phyloP scores from a whole-genome alignment of 1,140 invertebrate genomes.

The Venturia canescens region DNA sequence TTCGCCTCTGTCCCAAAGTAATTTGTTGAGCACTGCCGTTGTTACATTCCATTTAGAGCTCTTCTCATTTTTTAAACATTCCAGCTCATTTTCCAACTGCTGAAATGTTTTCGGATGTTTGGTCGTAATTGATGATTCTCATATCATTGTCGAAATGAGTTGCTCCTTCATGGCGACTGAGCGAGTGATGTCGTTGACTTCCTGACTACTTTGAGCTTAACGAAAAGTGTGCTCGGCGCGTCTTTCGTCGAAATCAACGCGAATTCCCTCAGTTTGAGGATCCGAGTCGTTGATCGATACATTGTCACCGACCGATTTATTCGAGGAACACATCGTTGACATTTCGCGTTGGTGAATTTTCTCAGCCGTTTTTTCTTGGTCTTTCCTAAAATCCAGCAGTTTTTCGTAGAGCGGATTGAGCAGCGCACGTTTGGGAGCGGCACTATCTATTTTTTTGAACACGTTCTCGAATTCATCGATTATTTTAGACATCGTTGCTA shows the following conservation, averaged over 20 bases:
- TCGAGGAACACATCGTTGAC: slow-evolving; percentile 43
- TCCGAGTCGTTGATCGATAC: slow-evolving; percentile 3
- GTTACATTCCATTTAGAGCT: slow-evolving; percentile 79
- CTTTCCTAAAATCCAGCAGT: slow-evolving; percentile 79
- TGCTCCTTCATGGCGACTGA: slow-evolving; percentile 87
- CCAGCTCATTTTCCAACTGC: slow-evolving; percentile 86
- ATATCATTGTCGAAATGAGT: slow-evolving; percentile 82
- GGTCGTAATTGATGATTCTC: slow-evolving; percentile 81
- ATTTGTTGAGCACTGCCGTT: slow-evolving; percentile 77
- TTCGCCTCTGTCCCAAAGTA: slow-evolving; percentile 86
- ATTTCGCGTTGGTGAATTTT: slow-evolving; percentile 78
- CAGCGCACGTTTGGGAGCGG: slow-evolving; percentile 67
- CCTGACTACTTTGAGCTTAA: slow-evolving; percentile 78
- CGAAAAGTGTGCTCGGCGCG: slow-evolving; percentile 81
- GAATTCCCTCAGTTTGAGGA: background rate
- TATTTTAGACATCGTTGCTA: slow-evolving; percentile 81
- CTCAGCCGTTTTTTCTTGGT: slow-evolving; percentile 78
- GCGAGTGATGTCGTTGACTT: slow-evolving; percentile 85
- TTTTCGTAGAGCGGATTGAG: slow-evolving; percentile 80
- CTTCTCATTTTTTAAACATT: slow-evolving; percentile 84
- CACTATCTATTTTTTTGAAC: slow-evolving; percentile 72
- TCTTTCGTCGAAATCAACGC: slow-evolving; percentile 77
- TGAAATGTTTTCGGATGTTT: slow-evolving; percentile 77
- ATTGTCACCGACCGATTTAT: slow-evolving; percentile 47
- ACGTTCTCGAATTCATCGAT: slow-evolving; percentile 80